Percentiles rank a stretch among this genome's conserved stretches.
phyloP scores from a whole-genome alignment of 2,888 invertebrate species.

The Stenchaetothrips biformis region DNA sequence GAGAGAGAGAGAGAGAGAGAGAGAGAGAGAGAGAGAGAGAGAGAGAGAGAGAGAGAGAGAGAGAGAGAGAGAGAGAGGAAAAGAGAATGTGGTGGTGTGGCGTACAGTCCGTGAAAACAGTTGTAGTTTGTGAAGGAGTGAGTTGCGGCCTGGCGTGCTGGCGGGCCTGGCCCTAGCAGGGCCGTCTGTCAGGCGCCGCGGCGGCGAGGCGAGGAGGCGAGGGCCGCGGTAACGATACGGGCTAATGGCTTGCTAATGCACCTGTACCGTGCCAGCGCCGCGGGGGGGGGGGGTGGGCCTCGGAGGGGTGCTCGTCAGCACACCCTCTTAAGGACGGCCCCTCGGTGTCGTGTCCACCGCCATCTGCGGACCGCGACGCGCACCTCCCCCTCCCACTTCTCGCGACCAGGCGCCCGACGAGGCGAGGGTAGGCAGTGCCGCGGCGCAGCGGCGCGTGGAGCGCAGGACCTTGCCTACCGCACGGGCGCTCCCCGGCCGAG shows the following conservation, averaged over 20 bases:
- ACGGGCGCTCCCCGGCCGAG: no score
- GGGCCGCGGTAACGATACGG: not conserved
- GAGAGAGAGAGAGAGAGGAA: not conserved
- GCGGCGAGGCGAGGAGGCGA: not conserved
- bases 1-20: no score
- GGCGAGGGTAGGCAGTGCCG: no score
- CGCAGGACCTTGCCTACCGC: no score
- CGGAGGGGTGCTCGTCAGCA: no score
- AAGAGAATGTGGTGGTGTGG: not conserved
- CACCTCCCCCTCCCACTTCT: no score
- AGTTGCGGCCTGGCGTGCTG: not conserved
- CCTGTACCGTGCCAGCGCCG: not conserved
- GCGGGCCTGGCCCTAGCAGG: not conserved
- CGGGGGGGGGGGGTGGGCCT: not conserved
- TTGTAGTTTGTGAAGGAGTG: not conserved
- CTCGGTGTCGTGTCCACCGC: no score
- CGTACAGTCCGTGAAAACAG: not conserved
- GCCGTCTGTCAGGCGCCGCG: not conserved
- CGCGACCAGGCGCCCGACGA: no score
- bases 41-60: no score
- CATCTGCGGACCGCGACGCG: no score
- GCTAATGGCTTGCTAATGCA: slow-evolving; percentile 17
- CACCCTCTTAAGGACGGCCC: no score
- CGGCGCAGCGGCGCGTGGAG: no score
- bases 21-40: not conserved